These are phyloP conservation scores for Plutomurus gul DNA, from an alignment of 1,140 invertebrate genomes.

Conservation along the genomic window DNA sequence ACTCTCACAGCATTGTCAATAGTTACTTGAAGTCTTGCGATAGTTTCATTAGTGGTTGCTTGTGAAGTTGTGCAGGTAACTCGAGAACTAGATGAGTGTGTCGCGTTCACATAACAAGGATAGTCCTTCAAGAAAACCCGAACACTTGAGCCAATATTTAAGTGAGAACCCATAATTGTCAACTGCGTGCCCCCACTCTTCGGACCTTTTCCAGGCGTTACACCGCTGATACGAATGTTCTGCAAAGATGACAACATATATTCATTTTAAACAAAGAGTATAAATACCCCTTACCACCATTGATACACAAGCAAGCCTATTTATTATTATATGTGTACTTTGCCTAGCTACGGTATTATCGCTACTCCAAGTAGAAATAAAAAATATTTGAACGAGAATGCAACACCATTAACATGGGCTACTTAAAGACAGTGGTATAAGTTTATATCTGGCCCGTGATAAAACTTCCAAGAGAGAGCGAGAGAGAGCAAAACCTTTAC, in stretches of 20 bases:
- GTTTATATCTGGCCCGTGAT: too few species aligned
- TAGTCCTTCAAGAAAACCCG: slow-evolving; percentile 85
- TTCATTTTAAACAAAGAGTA: too few species aligned
- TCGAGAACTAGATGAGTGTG: slow-evolving; percentile 83
- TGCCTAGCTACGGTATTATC: too few species aligned
- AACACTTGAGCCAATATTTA: slow-evolving; percentile 91
- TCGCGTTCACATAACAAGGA: slow-evolving; percentile 81
- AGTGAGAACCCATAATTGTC: slow-evolving; percentile 84
- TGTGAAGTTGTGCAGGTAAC: slow-evolving; percentile 84
- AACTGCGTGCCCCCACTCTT: slow-evolving; percentile 91
- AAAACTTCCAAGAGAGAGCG: too few species aligned
- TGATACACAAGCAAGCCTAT: too few species aligned
- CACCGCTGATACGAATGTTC: slow-evolving; percentile 76
- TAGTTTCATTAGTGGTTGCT: slow-evolving; percentile 61
- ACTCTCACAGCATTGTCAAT: slow-evolving; percentile 84
- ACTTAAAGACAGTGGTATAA: too few species aligned
- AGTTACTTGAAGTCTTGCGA: slow-evolving; percentile 70
- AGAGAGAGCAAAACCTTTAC: too few species aligned
- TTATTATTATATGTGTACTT: too few species aligned
- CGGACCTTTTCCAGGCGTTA: slow-evolving; percentile 86
- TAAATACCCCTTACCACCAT: too few species aligned
- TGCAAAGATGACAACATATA: slow-evolving; percentile 53
- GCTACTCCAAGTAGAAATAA: too few species aligned
- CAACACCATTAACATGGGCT: too few species aligned
- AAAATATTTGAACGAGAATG: too few species aligned